phyloP scores from a whole-genome alignment of 1,140 invertebrate species.

The Temnothorax curvispinosus region DNA sequence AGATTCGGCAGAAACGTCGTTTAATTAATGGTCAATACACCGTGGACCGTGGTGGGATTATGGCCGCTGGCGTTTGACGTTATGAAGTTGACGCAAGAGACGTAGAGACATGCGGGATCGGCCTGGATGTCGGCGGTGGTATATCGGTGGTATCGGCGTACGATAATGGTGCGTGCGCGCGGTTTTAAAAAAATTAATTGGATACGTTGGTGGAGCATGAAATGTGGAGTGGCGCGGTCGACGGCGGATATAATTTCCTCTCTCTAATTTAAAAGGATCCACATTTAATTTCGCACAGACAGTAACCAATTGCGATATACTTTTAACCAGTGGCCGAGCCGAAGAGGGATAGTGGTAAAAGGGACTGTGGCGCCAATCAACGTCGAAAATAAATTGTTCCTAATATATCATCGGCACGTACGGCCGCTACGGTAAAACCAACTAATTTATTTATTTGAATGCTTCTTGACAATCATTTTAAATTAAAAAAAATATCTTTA shows the following conservation, averaged over 20 bases:
- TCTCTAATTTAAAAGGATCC: conserved; percentile 18
- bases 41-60: conserved; percentile 24
- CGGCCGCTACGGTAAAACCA: neutral
- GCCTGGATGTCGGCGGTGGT: neutral
- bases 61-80: conserved; percentile 63
- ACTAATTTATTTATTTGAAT: neutral
- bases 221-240: conserved; percentile 7
- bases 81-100: conserved; percentile 59
- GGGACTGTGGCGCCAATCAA: neutral
- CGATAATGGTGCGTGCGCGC: neutral
- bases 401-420: neutral
- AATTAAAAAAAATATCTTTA: neutral
- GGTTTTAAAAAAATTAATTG: conserved; percentile 49
- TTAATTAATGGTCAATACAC: conserved; percentile 72
- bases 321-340: conserved; percentile 36
- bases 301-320: neutral
- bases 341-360: neutral
- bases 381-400: neutral
- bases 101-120: conserved; percentile 2
- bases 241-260: neutral
- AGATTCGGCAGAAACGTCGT: conserved; percentile 58
- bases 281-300: conserved; percentile 39
- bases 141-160: neutral
- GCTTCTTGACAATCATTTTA: neutral
- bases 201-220: conserved; percentile 6